Conservation (phyloP, 2,888 invertebrate genomes). For the Bembecia ichneumoniformis region DNA sequence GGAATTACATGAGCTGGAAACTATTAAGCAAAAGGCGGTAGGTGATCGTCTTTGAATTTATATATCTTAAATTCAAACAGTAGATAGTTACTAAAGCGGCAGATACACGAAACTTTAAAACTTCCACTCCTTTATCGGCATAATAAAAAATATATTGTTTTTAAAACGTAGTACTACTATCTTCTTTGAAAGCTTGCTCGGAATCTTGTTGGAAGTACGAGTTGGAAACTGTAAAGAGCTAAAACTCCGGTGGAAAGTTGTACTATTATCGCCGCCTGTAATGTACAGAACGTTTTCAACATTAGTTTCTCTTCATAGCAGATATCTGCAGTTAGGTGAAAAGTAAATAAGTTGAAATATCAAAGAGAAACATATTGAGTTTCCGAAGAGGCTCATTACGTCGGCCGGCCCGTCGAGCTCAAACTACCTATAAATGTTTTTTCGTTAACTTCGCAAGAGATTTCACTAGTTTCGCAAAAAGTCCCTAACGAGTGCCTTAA, state of each 20-base stretch:
- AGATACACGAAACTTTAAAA: not conserved
- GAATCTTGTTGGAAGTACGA: conserved; percentile 18
- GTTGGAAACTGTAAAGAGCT: conserved; percentile 21
- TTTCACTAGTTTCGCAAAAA: conserved; percentile 53
- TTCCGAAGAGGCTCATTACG: conserved; percentile 22
- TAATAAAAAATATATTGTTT: not conserved
- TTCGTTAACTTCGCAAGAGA: conserved; percentile 43
- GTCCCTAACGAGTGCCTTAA: conserved; percentile 61
- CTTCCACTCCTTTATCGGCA: not conserved
- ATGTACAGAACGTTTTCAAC: not conserved
- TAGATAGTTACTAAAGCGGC: too few species aligned
- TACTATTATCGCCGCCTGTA: not conserved
- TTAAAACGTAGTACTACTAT: not conserved
- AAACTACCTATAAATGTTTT: conserved; percentile 44
- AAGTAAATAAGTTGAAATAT: not conserved
- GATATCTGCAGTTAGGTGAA: not conserved
- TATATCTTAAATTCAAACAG: too few species aligned
- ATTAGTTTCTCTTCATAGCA: not conserved
- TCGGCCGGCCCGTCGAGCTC: conserved; percentile 12
- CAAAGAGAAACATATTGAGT: conserved; percentile 6
- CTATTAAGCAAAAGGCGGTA: too few species aligned
- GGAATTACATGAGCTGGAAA: too few species aligned
- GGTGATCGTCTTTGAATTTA: too few species aligned
- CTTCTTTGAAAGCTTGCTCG: conserved; percentile 11
- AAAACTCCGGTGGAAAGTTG: conserved; percentile 1